phyloP scores from a whole-genome alignment of 1,140 invertebrate genomes.

The Augochlora pura region DNA sequence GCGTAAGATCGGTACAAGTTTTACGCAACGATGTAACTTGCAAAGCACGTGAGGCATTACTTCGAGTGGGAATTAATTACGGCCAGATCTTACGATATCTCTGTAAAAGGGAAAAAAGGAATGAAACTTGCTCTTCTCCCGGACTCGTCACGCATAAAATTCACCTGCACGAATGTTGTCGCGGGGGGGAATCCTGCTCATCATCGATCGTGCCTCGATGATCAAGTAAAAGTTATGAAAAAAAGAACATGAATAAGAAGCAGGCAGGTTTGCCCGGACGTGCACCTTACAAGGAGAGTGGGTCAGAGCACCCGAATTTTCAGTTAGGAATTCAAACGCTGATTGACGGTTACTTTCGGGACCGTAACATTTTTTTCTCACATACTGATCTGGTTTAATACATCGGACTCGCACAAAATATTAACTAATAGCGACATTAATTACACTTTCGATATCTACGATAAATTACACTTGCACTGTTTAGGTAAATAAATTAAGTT shows the following conservation, averaged over 20 bases:
- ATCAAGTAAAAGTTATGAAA: background rate
- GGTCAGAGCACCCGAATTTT: background rate
- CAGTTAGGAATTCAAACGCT: background rate
- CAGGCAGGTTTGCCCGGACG: background rate
- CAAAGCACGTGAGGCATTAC: conserved; percentile 24
- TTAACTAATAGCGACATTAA: too few relatives aligned
- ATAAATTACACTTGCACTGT: too few relatives aligned
- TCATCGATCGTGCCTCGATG: background rate
- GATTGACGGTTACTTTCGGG: background rate
- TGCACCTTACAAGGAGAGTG: background rate
- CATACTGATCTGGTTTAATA: too few relatives aligned
- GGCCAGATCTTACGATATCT: conserved; percentile 19
- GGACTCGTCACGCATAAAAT: background rate
- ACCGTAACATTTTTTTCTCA: background rate
- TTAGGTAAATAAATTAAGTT: too few relatives aligned
- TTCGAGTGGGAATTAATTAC: conserved; percentile 11
- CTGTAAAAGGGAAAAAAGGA: conserved; percentile 17
- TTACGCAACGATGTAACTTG: conserved; percentile 28
- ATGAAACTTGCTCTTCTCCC: background rate
- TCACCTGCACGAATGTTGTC: background rate
- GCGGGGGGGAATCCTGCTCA: background rate
- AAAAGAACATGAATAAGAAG: background rate
- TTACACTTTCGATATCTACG: too few relatives aligned
- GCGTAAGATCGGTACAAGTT: conserved; percentile 26
- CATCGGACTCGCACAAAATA: too few relatives aligned